phyloP scores from a whole-genome alignment of 2,888 invertebrate genomes.

The Drosophila kambysellisi region DNA sequence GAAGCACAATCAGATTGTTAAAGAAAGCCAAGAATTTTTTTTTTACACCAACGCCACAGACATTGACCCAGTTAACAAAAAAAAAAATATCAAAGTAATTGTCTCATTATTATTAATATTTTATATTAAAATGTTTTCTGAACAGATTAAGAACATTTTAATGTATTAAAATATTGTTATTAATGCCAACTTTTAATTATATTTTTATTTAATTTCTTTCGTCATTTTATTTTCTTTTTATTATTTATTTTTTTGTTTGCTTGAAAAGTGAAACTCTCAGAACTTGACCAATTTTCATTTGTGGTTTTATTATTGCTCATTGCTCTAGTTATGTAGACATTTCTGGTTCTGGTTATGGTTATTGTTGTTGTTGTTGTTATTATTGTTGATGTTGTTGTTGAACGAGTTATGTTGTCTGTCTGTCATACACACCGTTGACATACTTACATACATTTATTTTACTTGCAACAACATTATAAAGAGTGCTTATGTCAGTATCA shows the following conservation, averaged over 20 bases:
- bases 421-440: conserved; percentile 67
- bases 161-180: background rate
- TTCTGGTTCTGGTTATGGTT: conserved; percentile 14
- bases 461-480: conserved; percentile 47
- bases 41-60: conserved; percentile 29
- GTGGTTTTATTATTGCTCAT: conserved; percentile 54
- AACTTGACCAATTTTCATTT: conserved; percentile 53
- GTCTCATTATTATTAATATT: background rate
- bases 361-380: conserved; percentile 7
- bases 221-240: conserved; percentile 15
- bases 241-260: background rate
- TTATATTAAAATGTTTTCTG: background rate
- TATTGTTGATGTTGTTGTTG: conserved; percentile 45
- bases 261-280: conserved; percentile 71
- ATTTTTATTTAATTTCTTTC: background rate
- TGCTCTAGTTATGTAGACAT: conserved; percentile 63
- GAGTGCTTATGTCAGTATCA: conserved; percentile 45
- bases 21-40: conserved; percentile 32
- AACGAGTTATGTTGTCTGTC: conserved; percentile 60
- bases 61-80: conserved; percentile 62
- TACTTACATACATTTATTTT: conserved; percentile 70
- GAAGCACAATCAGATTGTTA: conserved; percentile 23
- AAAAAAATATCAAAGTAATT: conserved; percentile 13
- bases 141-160: background rate
- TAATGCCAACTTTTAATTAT: background rate